Conservation (phyloP, 2,888 invertebrate genomes). For the Acrobasis suavella region DNA sequence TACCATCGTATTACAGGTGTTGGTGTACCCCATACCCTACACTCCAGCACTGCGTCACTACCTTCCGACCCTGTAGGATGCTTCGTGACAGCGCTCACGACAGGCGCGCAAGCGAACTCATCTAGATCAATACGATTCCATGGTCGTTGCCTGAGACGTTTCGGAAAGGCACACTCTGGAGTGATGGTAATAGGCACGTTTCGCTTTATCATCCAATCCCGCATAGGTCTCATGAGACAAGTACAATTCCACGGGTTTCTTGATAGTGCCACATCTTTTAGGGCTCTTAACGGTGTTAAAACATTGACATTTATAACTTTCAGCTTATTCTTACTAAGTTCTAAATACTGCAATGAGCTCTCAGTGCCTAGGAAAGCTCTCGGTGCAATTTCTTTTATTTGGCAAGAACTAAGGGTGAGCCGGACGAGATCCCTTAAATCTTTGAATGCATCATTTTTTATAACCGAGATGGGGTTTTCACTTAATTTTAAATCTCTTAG, state of each 20-base stretch:
- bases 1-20: slow-evolving; percentile 89
- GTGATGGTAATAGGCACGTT: slow-evolving; percentile 87
- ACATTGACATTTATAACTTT: slow-evolving; percentile 85
- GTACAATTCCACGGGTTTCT: slow-evolving; percentile 93
- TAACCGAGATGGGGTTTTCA: slow-evolving; percentile 88
- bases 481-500: slow-evolving; percentile 88
- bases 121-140: slow-evolving; percentile 90
- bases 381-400: slow-evolving; percentile 85
- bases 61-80: slow-evolving; percentile 86
- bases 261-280: slow-evolving; percentile 89
- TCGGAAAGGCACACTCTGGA: slow-evolving; percentile 87
- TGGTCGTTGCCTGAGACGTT: slow-evolving; percentile 83
- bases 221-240: slow-evolving; percentile 87
- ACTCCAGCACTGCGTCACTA: slow-evolving; percentile 87
- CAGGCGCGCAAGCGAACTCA: slow-evolving; percentile 90
- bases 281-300: slow-evolving; percentile 85
- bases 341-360: slow-evolving; percentile 88
- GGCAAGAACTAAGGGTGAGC: slow-evolving; percentile 88
- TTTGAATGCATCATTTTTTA: slow-evolving; percentile 86
- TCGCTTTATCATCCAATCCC: slow-evolving; percentile 90
- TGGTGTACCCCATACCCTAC: slow-evolving; percentile 87
- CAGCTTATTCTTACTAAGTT: slow-evolving; percentile 88
- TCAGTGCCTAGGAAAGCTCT: slow-evolving; percentile 89
- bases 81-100: slow-evolving; percentile 83
- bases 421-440: slow-evolving; percentile 86